Evolutionary conservation across 2,113 vertebrate genomes (phyloP).

Genomic region (Cyprinodon variegatus): DNA sequence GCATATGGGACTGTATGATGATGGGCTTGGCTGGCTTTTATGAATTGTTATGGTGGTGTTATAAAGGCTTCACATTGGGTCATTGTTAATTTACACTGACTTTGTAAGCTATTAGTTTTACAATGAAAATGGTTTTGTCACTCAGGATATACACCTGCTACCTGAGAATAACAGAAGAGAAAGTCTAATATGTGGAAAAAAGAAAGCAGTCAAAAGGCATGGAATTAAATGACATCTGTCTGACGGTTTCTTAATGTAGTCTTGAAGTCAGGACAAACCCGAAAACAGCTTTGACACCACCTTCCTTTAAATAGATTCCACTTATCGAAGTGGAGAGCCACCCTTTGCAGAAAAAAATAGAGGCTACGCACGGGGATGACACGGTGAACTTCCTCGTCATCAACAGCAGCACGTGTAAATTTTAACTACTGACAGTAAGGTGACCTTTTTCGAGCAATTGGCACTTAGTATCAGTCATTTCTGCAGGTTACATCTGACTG

Average conservation of each 20-base stretch:
- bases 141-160: constrained; percentile 76
- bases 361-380: constrained; percentile 21
- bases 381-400: constrained; percentile 40
- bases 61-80: constrained; percentile 70
- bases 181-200: constrained; percentile 61
- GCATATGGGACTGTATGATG: constrained; percentile 76
- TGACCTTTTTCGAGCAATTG: constrained; percentile 63
- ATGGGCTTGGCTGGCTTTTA: constrained; percentile 66
- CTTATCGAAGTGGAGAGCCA: constrained; percentile 28
- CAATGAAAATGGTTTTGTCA: constrained; percentile 75
- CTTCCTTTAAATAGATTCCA: constrained; percentile 47
- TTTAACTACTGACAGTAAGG: constrained; percentile 61
- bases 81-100: constrained; percentile 80
- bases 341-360: constrained; percentile 21
- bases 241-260: constrained; percentile 72
- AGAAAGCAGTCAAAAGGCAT: constrained; percentile 52
- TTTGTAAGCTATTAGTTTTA: constrained; percentile 74
- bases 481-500: constrained; percentile 32
- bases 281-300: constrained; percentile 62
- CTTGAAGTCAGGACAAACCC: constrained; percentile 41
- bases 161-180: constrained; percentile 70
- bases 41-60: constrained; percentile 72
- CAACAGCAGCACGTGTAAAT: constrained; percentile 51
- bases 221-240: constrained; percentile 68
- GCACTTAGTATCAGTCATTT: constrained; percentile 67